phyloP scores from a whole-genome alignment of 2,888 invertebrate species.

The Erannis defoliaria region DNA sequence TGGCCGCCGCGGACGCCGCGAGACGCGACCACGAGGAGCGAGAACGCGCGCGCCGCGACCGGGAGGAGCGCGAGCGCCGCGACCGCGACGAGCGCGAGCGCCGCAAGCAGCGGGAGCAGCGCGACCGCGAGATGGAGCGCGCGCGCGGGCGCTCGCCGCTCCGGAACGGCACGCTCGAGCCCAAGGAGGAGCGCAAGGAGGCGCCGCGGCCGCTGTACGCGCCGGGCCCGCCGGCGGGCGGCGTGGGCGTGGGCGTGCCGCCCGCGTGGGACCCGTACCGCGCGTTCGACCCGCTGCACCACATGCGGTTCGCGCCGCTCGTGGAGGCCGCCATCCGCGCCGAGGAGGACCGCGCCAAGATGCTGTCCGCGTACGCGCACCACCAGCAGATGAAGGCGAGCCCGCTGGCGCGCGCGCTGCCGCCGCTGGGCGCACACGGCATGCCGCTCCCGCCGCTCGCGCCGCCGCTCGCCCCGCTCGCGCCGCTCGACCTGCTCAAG shows the following conservation, averaged over 20 bases:
- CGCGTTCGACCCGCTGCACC: conserved; percentile 89
- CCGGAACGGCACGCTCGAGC: conserved; percentile 88
- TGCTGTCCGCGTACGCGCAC: conserved; percentile 90
- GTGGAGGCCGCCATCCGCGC: conserved; percentile 92
- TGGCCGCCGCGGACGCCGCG: conserved; percentile 65
- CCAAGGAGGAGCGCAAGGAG: conserved; percentile 84
- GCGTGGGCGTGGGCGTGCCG: conserved; percentile 86
- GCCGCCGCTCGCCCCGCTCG: conserved; percentile 66
- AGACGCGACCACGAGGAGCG: conserved; percentile 80
- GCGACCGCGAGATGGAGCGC: conserved; percentile 88
- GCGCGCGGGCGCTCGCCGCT: conserved; percentile 91
- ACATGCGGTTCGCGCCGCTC: conserved; percentile 91
- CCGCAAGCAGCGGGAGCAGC: conserved; percentile 84
- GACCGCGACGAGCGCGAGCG: conserved; percentile 76
- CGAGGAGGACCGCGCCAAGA: conserved; percentile 93
- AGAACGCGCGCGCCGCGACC: conserved; percentile 87
- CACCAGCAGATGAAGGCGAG: conserved; percentile 85
- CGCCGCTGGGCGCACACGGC: conserved; percentile 70
- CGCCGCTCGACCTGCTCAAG: conserved; percentile 88
- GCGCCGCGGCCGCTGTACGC: conserved; percentile 69
- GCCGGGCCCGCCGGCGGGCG: conserved; percentile 76
- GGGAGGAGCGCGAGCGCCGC: conserved; percentile 87
- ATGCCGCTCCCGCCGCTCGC: conserved; percentile 55
- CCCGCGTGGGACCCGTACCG: conserved; percentile 89
- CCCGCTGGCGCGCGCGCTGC: conserved; percentile 76